phyloP scores from a whole-genome alignment of 2,113 vertebrate species.

The Clarias magur region DNA sequence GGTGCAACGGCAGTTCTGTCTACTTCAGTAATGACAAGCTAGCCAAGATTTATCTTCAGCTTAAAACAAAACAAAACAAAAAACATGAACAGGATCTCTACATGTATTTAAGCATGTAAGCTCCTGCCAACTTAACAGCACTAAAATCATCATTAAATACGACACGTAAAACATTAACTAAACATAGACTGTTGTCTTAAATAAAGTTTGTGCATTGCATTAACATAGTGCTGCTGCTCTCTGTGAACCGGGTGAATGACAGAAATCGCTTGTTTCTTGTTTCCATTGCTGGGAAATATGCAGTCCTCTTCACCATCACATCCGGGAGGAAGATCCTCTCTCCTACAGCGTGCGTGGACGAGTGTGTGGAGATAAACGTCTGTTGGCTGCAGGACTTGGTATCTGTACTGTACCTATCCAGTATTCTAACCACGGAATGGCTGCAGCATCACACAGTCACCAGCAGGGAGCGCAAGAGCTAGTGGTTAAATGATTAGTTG shows the following conservation, averaged over 20 bases:
- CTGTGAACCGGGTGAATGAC: background rate
- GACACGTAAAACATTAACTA: background rate
- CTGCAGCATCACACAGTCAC: constrained; percentile 2
- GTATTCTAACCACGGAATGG: background rate
- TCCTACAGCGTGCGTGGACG: constrained; percentile 8
- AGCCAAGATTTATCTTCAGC: background rate
- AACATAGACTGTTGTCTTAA: background rate
- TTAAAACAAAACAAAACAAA: constrained; percentile 5
- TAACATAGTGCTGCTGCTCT: background rate
- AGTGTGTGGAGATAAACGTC: background rate
- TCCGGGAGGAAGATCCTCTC: constrained; percentile 8
- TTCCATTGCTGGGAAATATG: background rate
- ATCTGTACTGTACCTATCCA: background rate
- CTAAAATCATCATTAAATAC: constrained; percentile 25
- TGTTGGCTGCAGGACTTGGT: background rate
- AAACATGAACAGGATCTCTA: background rate
- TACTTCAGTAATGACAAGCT: background rate
- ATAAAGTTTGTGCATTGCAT: background rate
- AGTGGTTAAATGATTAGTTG: constrained; percentile 61
- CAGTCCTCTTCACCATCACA: background rate
- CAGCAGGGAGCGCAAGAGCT: constrained; percentile 57
- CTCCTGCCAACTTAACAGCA: background rate
- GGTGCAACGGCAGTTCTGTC: background rate
- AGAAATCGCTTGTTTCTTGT: background rate
- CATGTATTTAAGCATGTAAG: background rate